These are phyloP conservation scores for Agapostemon virescens DNA, from an alignment of 2,888 invertebrate genomes.

Conservation along the genomic window DNA sequence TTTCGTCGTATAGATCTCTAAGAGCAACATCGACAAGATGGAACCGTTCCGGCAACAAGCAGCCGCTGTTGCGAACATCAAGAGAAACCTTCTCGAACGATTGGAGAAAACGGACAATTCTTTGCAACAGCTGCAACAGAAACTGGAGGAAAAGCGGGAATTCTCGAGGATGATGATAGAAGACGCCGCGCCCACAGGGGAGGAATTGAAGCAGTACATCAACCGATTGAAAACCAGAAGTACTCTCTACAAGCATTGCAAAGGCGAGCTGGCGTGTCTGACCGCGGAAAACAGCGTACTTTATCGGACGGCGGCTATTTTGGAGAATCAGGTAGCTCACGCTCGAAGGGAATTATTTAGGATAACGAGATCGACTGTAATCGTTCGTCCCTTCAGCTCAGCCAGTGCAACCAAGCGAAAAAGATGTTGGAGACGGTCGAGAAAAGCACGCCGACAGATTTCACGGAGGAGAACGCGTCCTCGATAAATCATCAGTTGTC, in stretches of 20 bases:
- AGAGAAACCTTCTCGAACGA: conserved; percentile 80
- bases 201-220: conserved; percentile 92
- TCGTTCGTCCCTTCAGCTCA: conserved; percentile 32
- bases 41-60: conserved; percentile 93
- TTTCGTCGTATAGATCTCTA: conserved; percentile 64
- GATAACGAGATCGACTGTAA: background rate
- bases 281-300: conserved; percentile 90
- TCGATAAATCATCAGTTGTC: conserved; percentile 69
- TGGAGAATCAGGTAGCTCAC: conserved; percentile 83
- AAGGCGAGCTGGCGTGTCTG: conserved; percentile 88
- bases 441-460: conserved; percentile 63
- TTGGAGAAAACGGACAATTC: conserved; percentile 82
- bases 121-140: conserved; percentile 84
- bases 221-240: conserved; percentile 90
- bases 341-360: background rate
- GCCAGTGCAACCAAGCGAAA: conserved; percentile 37
- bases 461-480: conserved; percentile 66
- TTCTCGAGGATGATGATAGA: conserved; percentile 68
- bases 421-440: conserved; percentile 36
- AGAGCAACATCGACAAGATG: conserved; percentile 85
- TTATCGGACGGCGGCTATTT: conserved; percentile 88
- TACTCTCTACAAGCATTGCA: conserved; percentile 90
- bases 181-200: conserved; percentile 82
- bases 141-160: conserved; percentile 72
- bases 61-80: conserved; percentile 89